These are phyloP conservation scores for Dolichotis patagonum DNA, from an alignment of 2,113 vertebrate genomes.

Conservation along the genomic window DNA sequence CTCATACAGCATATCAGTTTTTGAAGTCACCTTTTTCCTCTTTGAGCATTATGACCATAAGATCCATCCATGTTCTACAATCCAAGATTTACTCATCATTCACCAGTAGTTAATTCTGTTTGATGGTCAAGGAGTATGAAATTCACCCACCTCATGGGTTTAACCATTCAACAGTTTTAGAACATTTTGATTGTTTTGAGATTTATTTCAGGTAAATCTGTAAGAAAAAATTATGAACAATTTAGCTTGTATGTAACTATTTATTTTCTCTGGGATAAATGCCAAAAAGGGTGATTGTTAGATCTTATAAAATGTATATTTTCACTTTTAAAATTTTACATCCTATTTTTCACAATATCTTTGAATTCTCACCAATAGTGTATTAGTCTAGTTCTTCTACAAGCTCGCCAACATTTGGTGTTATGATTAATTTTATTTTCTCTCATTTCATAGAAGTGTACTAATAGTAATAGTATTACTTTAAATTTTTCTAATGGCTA, in stretches of 20 bases:
- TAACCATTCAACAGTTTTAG: neutral
- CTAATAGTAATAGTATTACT: neutral
- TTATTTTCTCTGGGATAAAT: neutral
- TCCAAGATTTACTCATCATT: neutral
- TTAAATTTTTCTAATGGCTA: neutral
- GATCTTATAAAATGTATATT: neutral
- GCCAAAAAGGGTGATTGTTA: neutral
- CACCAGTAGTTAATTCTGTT: neutral
- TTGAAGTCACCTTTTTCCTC: neutral
- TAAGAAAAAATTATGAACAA: neutral
- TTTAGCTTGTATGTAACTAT: neutral
- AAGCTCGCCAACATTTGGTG: neutral
- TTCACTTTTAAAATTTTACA: neutral
- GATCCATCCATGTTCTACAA: neutral
- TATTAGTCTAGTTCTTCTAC: neutral
- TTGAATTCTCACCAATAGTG: neutral
- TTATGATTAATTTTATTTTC: neutral
- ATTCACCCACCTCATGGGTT: neutral
- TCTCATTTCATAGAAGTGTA: neutral
- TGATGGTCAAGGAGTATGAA: neutral
- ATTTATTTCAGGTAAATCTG: neutral
- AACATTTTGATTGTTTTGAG: neutral
- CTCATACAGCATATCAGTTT: neutral
- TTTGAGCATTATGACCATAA: neutral
- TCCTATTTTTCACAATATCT: neutral